A percentile compares a stretch with the other conserved stretches of the same genome.
These are phyloP conservation scores for Desmodus rotundus DNA, from an alignment of 2,113 vertebrate genomes.

Conservation along the genomic window DNA sequence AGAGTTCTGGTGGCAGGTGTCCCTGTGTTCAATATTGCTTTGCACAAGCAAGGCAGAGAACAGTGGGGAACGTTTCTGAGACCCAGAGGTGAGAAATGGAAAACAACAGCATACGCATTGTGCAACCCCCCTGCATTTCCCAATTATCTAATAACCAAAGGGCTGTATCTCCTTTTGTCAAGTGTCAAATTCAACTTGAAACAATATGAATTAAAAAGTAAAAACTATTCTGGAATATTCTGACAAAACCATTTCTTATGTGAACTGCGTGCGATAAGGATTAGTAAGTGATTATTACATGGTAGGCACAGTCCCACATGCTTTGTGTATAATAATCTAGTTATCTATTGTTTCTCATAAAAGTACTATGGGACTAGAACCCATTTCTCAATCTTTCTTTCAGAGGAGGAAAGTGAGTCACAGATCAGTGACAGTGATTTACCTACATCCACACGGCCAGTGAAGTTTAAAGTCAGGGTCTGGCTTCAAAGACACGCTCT, in stretches of 20 bases:
- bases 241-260: background rate
- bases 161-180: background rate
- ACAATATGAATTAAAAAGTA: background rate
- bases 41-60: background rate
- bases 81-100: background rate
- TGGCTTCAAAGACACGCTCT: background rate
- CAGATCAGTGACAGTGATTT: background rate
- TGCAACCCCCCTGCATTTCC: background rate
- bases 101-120: background rate
- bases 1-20: background rate
- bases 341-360: background rate
- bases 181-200: background rate
- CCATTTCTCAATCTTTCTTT: background rate
- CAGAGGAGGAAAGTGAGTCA: background rate
- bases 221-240: background rate
- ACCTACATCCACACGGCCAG: background rate
- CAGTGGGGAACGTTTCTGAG: background rate
- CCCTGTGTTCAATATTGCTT: background rate
- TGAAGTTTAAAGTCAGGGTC: background rate
- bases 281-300: background rate
- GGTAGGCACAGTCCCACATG: background rate
- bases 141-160: background rate
- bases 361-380: background rate
- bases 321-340: background rate
- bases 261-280: background rate